A percentile compares a stretch with the other conserved stretches of the same genome.
Evolutionary conservation across 1,140 invertebrate species (phyloP).

Genomic region (Mya arenaria): DNA sequence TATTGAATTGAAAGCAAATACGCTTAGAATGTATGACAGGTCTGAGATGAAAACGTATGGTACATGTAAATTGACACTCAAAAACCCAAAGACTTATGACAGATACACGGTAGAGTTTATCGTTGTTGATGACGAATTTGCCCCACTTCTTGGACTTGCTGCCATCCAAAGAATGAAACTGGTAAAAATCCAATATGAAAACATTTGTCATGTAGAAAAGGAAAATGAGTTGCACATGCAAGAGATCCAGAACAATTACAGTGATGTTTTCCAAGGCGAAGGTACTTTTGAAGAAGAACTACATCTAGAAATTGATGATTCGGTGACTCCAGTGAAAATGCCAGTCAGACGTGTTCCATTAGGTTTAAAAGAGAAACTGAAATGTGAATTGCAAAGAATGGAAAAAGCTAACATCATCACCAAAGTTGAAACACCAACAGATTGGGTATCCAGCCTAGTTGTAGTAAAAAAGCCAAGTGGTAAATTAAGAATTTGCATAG

Average conservation of each 20-base stretch:
- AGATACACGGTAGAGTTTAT: background rate
- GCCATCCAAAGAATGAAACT: background rate
- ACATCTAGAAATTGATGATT: background rate
- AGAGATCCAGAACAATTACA: background rate
- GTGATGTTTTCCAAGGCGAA: background rate
- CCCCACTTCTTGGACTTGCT: background rate
- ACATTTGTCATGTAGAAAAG: background rate
- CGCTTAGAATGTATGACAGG: constrained; percentile 7
- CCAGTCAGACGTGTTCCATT: background rate
- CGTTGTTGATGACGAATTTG: background rate
- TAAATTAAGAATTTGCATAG: constrained; percentile 41
- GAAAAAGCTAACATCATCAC: constrained; percentile 64
- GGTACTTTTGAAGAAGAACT: background rate
- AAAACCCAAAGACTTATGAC: background rate
- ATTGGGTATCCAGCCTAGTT: constrained; percentile 64
- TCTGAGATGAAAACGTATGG: constrained; percentile 7
- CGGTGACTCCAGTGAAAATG: background rate
- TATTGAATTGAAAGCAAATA: background rate
- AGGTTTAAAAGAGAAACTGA: constrained; percentile 28
- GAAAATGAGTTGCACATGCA: background rate
- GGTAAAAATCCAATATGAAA: constrained; percentile 13
- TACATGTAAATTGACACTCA: background rate
- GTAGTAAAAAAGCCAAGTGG: constrained; percentile 54
- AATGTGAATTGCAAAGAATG: constrained; percentile 50
- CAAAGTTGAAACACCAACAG: constrained; percentile 71